Percentiles rank a stretch among this genome's conserved stretches.
phyloP scores from a whole-genome alignment of 2,888 invertebrate genomes.

The Idaea biselata region DNA sequence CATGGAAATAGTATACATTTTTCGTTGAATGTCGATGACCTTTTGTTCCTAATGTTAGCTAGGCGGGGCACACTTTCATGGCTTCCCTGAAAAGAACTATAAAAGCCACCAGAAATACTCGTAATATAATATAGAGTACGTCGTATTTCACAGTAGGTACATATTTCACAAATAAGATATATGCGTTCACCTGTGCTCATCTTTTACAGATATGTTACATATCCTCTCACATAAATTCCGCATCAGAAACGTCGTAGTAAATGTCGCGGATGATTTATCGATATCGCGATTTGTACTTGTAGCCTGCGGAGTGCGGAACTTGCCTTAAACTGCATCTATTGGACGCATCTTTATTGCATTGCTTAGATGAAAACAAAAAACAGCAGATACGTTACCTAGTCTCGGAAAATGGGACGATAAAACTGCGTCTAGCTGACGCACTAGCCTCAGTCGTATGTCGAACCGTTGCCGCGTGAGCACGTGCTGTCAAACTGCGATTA shows the following conservation, averaged over 20 bases:
- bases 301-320: neutral
- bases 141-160: slow-evolving; percentile 9
- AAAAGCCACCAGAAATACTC: slow-evolving; percentile 4
- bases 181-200: slow-evolving; percentile 30
- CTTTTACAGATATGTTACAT: slow-evolving; percentile 23
- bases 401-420: too few species aligned
- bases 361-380: too few species aligned
- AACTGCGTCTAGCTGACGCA: too few species aligned
- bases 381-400: too few species aligned
- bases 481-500: too few species aligned
- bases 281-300: slow-evolving; percentile 42
- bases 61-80: neutral
- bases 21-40: neutral
- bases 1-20: neutral
- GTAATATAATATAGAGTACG: neutral
- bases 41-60: neutral
- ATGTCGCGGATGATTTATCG: slow-evolving; percentile 27
- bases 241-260: slow-evolving; percentile 22
- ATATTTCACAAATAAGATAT: too few species aligned
- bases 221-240: slow-evolving; percentile 22
- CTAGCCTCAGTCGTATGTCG: too few species aligned
- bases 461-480: too few species aligned
- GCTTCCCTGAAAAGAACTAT: neutral
- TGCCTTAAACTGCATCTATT: slow-evolving; percentile 28
- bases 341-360: neutral